Evolutionary conservation across 2,888 invertebrate species (phyloP).

Genomic region (Hirtodrosophila trivittata): DNA sequence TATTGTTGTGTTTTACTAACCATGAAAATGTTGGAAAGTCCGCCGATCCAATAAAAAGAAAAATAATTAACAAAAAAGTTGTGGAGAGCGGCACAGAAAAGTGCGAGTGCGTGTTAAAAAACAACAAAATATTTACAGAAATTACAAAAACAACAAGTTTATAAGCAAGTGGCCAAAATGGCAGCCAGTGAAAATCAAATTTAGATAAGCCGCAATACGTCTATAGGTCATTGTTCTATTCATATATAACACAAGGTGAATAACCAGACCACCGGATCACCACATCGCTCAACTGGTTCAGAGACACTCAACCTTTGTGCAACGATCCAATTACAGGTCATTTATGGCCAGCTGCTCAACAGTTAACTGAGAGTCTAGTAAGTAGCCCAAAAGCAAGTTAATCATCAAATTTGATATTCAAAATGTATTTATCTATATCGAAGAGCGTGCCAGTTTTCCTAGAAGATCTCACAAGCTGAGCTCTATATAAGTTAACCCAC

Average conservation of each 20-base stretch:
- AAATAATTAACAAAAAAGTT: constrained; percentile 54
- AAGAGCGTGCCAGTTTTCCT: too few relatives aligned
- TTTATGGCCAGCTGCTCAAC: constrained; percentile 42
- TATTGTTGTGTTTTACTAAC: constrained; percentile 49
- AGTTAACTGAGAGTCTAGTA: constrained; percentile 55
- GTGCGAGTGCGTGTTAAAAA: constrained; percentile 46
- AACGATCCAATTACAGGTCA: constrained; percentile 41
- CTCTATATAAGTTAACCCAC: too few relatives aligned
- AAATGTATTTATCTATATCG: too few relatives aligned
- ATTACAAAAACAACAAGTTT: constrained; percentile 2
- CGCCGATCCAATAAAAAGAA: constrained; percentile 29
- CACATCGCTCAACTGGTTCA: too few relatives aligned
- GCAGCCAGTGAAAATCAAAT: constrained; percentile 63
- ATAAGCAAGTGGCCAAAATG: constrained; percentile 51
- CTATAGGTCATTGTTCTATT: constrained; percentile 48
- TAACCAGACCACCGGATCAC: constrained; percentile 18
- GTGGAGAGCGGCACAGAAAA: constrained; percentile 32
- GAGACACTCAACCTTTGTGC: constrained; percentile 33
- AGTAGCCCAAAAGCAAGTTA: constrained; percentile 42
- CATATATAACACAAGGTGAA: constrained; percentile 29
- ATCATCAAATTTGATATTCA: too few relatives aligned
- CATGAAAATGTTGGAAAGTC: constrained; percentile 68
- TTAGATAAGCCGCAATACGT: constrained; percentile 38
- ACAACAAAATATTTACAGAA: constrained; percentile 2
- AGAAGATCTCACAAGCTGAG: too few relatives aligned